phyloP scores from a whole-genome alignment of 2,797 vertebrate genomes.

The Pachyuromys duprasi region DNA sequence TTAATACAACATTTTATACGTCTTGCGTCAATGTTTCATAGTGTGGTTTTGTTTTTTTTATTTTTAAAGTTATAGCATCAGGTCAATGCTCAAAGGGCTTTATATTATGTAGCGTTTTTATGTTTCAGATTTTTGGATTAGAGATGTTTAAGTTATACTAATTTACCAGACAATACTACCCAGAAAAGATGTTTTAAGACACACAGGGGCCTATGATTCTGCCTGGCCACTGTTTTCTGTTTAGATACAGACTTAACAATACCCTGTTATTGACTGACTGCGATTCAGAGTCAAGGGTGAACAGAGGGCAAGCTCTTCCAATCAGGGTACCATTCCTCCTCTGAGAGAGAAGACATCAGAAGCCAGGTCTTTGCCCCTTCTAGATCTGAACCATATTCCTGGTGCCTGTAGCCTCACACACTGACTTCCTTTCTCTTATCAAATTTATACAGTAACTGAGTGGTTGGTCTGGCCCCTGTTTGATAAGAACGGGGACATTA shows the following conservation, averaged over 20 bases:
- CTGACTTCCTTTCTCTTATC: conserved; percentile 16
- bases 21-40: not conserved
- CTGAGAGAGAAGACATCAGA: conserved; percentile 2
- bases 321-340: not conserved
- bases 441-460: conserved; percentile 76
- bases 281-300: not conserved
- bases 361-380: conserved; percentile 25
- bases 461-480: conserved; percentile 43
- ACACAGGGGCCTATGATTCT: not conserved
- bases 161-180: not conserved
- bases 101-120: not conserved
- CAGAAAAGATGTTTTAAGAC: not conserved
- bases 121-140: not conserved
- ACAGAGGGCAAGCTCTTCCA: not conserved
- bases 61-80: not conserved
- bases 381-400: not conserved
- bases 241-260: not conserved
- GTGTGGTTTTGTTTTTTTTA: not conserved
- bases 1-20: not conserved
- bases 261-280: not conserved
- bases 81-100: not conserved
- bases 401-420: not conserved
- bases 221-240: not conserved
- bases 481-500: conserved; percentile 70
- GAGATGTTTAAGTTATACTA: not conserved